These are phyloP conservation scores for Nymphicus hollandicus DNA, from an alignment of 2,113 vertebrate species.

Conservation along the genomic window DNA sequence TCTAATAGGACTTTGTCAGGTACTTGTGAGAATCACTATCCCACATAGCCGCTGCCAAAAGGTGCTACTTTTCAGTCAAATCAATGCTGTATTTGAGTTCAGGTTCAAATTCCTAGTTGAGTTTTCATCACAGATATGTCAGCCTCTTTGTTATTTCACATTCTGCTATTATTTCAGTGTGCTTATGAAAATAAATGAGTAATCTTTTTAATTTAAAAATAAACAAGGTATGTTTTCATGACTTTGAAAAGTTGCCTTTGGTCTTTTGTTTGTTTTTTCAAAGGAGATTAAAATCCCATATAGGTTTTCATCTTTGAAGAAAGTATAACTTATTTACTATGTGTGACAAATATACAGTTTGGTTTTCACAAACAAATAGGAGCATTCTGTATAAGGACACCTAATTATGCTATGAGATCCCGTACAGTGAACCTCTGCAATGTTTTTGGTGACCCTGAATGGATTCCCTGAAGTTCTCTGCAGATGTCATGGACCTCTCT, in stretches of 20 bases:
- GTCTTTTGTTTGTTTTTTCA: neutral
- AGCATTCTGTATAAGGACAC: neutral
- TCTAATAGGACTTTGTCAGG: neutral
- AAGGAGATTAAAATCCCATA: neutral
- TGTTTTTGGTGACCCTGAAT: neutral
- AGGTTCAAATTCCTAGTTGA: neutral
- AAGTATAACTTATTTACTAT: neutral
- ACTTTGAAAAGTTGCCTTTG: neutral
- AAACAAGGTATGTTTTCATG: neutral
- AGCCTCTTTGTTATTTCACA: neutral
- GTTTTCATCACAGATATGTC: neutral
- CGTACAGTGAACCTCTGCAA: neutral
- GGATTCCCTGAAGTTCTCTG: neutral
- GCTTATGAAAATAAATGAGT: slow-evolving; percentile 1
- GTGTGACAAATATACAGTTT: neutral
- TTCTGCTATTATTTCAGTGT: neutral
- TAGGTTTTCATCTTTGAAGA: neutral
- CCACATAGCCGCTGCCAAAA: neutral
- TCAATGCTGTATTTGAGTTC: neutral
- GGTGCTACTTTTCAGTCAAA: neutral
- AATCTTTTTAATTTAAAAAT: neutral
- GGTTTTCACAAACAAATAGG: neutral
- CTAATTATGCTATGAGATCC: neutral
- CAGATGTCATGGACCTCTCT: neutral
- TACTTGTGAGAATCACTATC: neutral